A percentile compares a stretch with the other conserved stretches of the same genome.
These are phyloP conservation scores for Coregonus suidteri DNA, from an alignment of 2,797 vertebrate genomes.

Conservation along the genomic window DNA sequence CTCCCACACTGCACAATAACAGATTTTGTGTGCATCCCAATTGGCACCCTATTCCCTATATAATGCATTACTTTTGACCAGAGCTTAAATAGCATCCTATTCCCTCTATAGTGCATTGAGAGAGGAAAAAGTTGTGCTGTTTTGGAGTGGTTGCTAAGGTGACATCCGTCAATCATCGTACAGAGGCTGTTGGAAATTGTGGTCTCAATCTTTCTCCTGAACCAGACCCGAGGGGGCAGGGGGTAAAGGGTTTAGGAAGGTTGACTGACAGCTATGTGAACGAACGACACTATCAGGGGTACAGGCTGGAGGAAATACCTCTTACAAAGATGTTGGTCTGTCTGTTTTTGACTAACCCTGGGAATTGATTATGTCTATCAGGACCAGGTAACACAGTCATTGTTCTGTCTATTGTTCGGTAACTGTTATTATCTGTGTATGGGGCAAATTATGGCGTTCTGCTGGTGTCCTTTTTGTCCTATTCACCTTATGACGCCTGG, in stretches of 20 bases:
- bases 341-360: conserved; percentile 1
- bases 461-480: no score
- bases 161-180: conserved; percentile 47
- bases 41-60: neutral
- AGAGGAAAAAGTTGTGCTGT: no score
- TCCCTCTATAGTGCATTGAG: no score
- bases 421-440: neutral
- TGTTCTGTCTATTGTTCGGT: no score
- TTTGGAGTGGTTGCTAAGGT: neutral
- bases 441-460: neutral
- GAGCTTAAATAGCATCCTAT: no score
- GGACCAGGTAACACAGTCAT: conserved; percentile 49
- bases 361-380: conserved; percentile 44
- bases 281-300: conserved; percentile 14
- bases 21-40: neutral
- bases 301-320: conserved; percentile 28
- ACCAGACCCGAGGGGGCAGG: conserved; percentile 25
- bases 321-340: conserved; percentile 7
- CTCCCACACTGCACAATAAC: neutral
- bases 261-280: conserved; percentile 28
- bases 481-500: no score
- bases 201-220: conserved; percentile 50
- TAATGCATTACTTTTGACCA: no score
- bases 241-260: conserved; percentile 36
- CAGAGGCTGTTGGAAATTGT: conserved; percentile 55